Evolutionary conservation across 23 tunicate genomes (phyloP).

Genomic region (Phallusia fumigata): DNA sequence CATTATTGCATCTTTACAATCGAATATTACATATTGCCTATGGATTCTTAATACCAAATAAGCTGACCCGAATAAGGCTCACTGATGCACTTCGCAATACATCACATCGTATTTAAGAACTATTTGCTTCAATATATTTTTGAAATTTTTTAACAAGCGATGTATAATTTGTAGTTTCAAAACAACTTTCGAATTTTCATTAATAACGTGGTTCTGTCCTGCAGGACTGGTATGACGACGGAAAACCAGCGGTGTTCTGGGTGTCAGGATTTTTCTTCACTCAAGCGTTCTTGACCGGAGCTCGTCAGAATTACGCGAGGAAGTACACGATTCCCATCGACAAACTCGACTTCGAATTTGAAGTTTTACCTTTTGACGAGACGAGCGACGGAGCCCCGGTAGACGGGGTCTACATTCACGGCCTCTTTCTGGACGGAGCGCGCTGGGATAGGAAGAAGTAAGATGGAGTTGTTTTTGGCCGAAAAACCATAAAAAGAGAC

Average conservation of each 20-base stretch:
- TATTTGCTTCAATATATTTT: too few species aligned
- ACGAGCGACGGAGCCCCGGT: slow-evolving; percentile 75
- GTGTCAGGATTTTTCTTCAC: slow-evolving; percentile 99
- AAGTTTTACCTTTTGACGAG: slow-evolving; percentile 79
- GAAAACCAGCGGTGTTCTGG: slow-evolving; percentile 98
- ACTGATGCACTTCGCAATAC: too few species aligned
- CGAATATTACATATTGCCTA: too few species aligned
- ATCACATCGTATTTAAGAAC: too few species aligned
- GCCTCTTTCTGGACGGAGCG: slow-evolving; percentile 94
- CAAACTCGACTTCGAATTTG: slow-evolving; percentile 88
- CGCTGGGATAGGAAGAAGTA: slow-evolving; percentile 96
- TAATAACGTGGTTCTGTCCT: slow-evolving; percentile 15
- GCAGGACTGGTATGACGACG: slow-evolving; percentile 92
- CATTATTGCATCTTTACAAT: too few species aligned
- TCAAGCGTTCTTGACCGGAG: slow-evolving; percentile 99
- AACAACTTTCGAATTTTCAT: too few species aligned
- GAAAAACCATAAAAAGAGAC: too few species aligned
- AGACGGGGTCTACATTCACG: slow-evolving; percentile 95
- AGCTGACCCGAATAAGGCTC: too few species aligned
- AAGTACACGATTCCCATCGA: slow-evolving; percentile 99
- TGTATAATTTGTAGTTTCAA: too few species aligned
- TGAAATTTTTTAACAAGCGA: too few species aligned
- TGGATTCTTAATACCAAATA: too few species aligned
- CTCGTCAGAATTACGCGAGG: slow-evolving; percentile 95
- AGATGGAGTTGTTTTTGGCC: neutral